phyloP scores from a whole-genome alignment of 2,797 vertebrate genomes.

The Lagorchestes hirsutus region DNA sequence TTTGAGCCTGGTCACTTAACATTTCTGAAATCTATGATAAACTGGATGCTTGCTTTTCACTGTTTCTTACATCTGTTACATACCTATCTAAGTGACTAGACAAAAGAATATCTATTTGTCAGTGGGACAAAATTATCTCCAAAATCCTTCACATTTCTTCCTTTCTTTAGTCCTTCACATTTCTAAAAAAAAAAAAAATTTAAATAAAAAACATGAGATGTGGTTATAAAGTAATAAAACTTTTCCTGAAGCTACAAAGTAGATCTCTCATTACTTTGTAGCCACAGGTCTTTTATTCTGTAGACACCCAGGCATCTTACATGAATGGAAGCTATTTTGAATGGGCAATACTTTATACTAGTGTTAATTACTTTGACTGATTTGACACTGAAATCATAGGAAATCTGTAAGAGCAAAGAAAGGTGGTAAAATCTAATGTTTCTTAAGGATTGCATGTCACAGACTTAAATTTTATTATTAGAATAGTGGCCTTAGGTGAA shows the following conservation, averaged over 20 bases:
- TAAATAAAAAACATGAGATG: not conserved
- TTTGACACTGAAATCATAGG: not conserved
- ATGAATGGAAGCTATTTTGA: not conserved
- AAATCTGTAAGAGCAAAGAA: not conserved
- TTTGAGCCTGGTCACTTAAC: slow-evolving; percentile 20
- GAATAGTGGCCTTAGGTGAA: not conserved
- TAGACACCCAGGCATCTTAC: not conserved
- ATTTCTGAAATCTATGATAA: slow-evolving; percentile 35
- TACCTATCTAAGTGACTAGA: not conserved
- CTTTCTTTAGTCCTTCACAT: not conserved
- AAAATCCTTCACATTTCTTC: not conserved
- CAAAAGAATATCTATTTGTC: slow-evolving; percentile 20
- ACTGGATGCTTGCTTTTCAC: slow-evolving; percentile 22
- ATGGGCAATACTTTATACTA: not conserved
- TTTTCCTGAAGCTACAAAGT: not conserved
- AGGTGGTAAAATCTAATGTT: not conserved
- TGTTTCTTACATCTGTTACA: not conserved
- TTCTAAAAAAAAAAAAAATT: not conserved
- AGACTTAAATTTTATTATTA: slow-evolving; percentile 10
- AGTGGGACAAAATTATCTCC: not conserved
- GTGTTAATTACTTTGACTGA: not conserved
- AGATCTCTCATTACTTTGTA: not conserved
- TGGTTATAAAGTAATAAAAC: not conserved
- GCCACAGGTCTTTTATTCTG: not conserved
- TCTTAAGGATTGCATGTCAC: not conserved